Evolutionary conservation across 2,797 vertebrate genomes (phyloP), one percentile per base, ranked within the genome.

Genomic region (Pangasius sanitwongsei): DNA sequence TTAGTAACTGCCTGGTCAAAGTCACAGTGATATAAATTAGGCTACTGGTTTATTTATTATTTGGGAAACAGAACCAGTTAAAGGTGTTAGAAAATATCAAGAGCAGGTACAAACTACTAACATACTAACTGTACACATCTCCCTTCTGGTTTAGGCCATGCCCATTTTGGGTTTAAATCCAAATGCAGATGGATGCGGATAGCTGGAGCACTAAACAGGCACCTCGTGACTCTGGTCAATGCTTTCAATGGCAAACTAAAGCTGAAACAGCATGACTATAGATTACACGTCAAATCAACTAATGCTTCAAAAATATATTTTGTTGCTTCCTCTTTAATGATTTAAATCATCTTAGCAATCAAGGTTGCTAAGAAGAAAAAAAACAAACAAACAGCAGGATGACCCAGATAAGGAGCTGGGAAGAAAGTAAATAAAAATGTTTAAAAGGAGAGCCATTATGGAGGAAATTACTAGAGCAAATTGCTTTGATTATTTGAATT

Each of bases 401-500:
- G 85, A 48, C 55, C 85, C 44, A n/a, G 85, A 44, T 86, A n/a
- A 44, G 72, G 37, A 63, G 9, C 48, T 50, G 55, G 83, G 53
- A 74, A 74, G 50, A 88, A 88, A 59, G 78, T 41, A 87, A 83
- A 89, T 61, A 83, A 82, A 75, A 87, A 86, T 67, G 34, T 85
- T 89, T 44, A 87, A 87, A 65, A 67, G 85, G 34, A 89, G 89
- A 86, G 34, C 85, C 78, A 88, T 87, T 91, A 87, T 86, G 69
- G 74, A 70, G 87, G 72, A 88, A 88, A 89, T 88, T 63, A 87
- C 82, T 57, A 55, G 53, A 86, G 85, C 25, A 86, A 90, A 87
- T 74, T 74, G 85, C 75, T 86, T 89, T 90, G 78, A 90, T 89
- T 86, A 91, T 87, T 80, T 88, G 85, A 91, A 75, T 85, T 88